Percentiles rank a stretch among this genome's conserved stretches.
These are phyloP conservation scores for Nemurella pictetii DNA, from an alignment of 2,888 invertebrate species.

Conservation along the genomic window DNA sequence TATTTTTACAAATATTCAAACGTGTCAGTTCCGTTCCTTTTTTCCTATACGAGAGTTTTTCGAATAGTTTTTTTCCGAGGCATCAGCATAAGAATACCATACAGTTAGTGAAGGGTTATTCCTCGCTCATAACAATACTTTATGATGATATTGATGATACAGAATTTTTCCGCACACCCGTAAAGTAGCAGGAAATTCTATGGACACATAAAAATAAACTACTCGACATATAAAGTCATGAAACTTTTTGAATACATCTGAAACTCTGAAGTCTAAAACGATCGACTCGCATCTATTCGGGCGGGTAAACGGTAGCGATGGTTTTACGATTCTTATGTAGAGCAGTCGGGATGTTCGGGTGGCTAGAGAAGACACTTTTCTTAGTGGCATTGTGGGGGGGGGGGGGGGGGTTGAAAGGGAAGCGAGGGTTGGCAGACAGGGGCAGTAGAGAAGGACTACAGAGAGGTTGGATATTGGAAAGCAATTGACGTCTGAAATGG, in stretches of 20 bases:
- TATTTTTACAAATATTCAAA: too few relatives aligned
- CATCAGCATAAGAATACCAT: background rate
- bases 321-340: constrained; percentile 25
- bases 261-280: background rate
- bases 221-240: background rate
- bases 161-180: background rate
- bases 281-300: background rate
- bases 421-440: too few relatives aligned
- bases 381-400: background rate
- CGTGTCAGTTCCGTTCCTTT: too few relatives aligned
- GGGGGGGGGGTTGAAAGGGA: background rate
- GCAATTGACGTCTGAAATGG: constrained; percentile 32
- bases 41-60: too few relatives aligned
- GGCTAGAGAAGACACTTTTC: constrained; percentile 8
- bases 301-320: background rate
- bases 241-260: constrained; percentile 17
- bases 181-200: background rate
- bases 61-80: too few relatives aligned
- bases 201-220: background rate
- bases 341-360: background rate
- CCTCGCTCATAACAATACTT: background rate
- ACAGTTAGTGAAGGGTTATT: background rate
- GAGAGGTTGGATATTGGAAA: constrained; percentile 27
- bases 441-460: background rate
- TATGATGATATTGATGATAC: background rate